Percentiles rank a stretch among this genome's conserved stretches.
These are phyloP conservation scores for Auanema sp. DNA, from an alignment of 2,888 invertebrate species.

Conservation along the genomic window DNA sequence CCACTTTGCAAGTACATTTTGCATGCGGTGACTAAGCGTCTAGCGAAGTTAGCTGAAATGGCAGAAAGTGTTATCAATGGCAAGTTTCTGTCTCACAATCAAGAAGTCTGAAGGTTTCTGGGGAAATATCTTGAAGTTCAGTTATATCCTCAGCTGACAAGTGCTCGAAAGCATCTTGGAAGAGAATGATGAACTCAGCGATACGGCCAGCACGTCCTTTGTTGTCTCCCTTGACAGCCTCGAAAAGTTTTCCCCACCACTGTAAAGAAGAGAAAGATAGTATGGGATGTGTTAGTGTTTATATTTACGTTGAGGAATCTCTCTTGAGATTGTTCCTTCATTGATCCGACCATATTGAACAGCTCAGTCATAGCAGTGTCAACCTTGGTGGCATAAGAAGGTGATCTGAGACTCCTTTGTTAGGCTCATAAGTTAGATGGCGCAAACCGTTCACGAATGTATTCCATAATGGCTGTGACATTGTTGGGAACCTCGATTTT, in stretches of 20 bases:
- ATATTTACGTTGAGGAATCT: not conserved
- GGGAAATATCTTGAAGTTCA: not conserved
- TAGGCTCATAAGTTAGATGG: not conserved
- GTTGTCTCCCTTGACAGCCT: conserved; percentile 1
- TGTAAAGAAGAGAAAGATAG: not conserved
- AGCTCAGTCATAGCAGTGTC: not conserved
- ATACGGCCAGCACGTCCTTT: not conserved
- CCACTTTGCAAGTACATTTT: not conserved
- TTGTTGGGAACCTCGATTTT: conserved; percentile 6
- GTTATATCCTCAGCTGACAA: not conserved
- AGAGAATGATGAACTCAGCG: conserved; percentile 4
- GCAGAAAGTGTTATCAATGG: too few species aligned
- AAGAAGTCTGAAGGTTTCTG: conserved; percentile 1
- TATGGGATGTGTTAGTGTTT: too few species aligned
- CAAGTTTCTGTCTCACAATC: not conserved
- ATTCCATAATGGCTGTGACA: not conserved
- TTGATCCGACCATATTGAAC: not conserved
- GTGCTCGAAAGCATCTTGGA: not conserved
- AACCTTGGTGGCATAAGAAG: not conserved
- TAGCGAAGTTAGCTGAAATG: conserved; percentile 2
- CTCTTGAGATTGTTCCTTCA: not conserved
- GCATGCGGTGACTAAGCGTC: not conserved
- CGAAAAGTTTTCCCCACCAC: not conserved
- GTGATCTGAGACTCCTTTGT: not conserved
- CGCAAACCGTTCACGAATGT: too few species aligned